These are phyloP conservation scores for Erinaceus europaeus DNA, from an alignment of 2,113 vertebrate genomes.

Conservation along the genomic window DNA sequence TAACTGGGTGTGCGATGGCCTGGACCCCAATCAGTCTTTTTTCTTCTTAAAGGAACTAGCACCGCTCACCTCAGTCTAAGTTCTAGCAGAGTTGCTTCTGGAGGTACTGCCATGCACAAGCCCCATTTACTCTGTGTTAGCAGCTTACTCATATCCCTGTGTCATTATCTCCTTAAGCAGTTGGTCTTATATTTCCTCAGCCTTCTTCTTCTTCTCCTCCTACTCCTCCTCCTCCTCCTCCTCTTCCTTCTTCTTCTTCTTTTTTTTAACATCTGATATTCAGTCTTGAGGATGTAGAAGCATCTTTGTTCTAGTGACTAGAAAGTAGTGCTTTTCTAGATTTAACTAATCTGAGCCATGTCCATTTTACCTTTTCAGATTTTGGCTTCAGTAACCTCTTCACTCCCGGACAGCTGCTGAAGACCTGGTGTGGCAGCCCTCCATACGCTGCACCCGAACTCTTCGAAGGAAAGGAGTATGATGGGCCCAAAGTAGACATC, in stretches of 20 bases:
- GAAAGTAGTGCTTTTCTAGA: too few species aligned
- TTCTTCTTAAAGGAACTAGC: not conserved
- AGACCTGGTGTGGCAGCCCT: slow-evolving; percentile 99
- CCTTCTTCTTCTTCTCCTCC: too few species aligned
- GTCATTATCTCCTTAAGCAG: too few species aligned
- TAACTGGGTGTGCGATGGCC: too few species aligned
- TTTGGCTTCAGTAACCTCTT: slow-evolving; percentile 99
- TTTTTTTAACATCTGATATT: not conserved
- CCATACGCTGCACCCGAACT: slow-evolving; percentile 97
- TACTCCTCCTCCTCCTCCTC: too few species aligned
- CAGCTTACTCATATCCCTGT: too few species aligned
- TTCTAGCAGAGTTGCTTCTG: not conserved
- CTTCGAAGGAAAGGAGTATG: slow-evolving; percentile 98
- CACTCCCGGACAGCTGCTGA: slow-evolving; percentile 95
- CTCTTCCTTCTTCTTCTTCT: too few species aligned
- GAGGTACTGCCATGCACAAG: not conserved
- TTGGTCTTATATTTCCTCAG: too few species aligned
- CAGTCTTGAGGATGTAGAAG: not conserved
- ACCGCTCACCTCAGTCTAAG: too few species aligned
- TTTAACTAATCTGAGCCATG: not conserved
- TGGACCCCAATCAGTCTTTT: too few species aligned
- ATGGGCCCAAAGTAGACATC: slow-evolving; percentile 98
- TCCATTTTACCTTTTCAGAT: slow-evolving; percentile 79
- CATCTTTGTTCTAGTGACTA: not conserved
- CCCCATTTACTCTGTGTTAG: not conserved